Base-by-base conservation (phyloP, 2,888 invertebrate species). In the Sphinx pinastri region DNA sequence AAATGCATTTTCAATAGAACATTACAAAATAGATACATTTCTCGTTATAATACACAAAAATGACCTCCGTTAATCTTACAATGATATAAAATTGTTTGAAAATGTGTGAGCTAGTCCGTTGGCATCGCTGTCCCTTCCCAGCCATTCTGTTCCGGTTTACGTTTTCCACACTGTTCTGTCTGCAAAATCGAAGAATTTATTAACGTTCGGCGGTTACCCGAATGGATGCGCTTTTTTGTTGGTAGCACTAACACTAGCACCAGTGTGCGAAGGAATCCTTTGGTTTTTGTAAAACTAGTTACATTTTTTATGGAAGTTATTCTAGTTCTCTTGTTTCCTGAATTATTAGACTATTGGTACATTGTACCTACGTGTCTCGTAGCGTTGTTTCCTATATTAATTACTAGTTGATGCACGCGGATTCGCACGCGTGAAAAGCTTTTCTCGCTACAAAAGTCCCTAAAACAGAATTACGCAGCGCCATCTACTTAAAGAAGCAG, bases 131-230 rank as follows among this genome's bases (percentile, higher is more conserved):
- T 60, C 38, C 14, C 52, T 63, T 25, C 63, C 19, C 69, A 54
- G 52, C 60, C 60, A 59, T n/a, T 55, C 16, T 14, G n/a, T 38
- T 51, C 68, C 8, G 59, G 38, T 55, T 19, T 54, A n/a, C 45
- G 19, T 14, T 69, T 60, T 55, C 25, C 54, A 63, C 52, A 52
- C 69, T 54, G 63, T 80, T 81, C 82, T 76, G 80, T 81, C 85
- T 79, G 83, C 86, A 90, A 89, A 90, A 90, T 88, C 88, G 81
- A 89, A 88, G 89, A 91, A 92, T 92, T 92, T 92, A 92, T 92
- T 91, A 91, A 89, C 90, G 89, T 87, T 91, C 88, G 88, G 91
- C 88, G 92, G 91, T 91, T 87, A 88, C 88, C 89, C 88, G 89
- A 85, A 87, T 80, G 76, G 84, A 88, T 91, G 89, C 84, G 80